A percentile compares a stretch with the other conserved stretches of the same genome.
These are phyloP conservation scores for Fistularia commersonii DNA, from an alignment of 2,797 vertebrate genomes.

Conservation along the genomic window DNA sequence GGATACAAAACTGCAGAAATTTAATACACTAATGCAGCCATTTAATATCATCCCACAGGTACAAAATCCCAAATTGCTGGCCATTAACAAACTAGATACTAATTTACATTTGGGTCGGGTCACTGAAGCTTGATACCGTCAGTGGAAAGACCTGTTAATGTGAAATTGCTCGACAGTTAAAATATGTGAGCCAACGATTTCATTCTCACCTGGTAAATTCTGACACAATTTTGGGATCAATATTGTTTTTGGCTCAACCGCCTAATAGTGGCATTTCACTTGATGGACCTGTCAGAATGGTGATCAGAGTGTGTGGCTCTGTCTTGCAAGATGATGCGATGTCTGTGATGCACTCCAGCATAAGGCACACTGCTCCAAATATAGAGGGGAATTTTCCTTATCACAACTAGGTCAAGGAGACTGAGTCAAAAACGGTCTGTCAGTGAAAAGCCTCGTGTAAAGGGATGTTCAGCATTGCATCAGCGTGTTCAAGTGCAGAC, in stretches of 20 bases:
- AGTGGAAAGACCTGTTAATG: slow-evolving; percentile 14
- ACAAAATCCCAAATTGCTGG: slow-evolving; percentile 21
- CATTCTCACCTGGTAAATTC: neutral
- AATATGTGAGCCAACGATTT: slow-evolving; percentile 6
- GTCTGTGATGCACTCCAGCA: slow-evolving; percentile 5
- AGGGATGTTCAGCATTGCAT: slow-evolving; percentile 21
- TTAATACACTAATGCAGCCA: slow-evolving; percentile 9
- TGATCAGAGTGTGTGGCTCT: slow-evolving; percentile 28
- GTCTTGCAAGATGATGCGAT: slow-evolving; percentile 10
- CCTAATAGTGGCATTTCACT: neutral
- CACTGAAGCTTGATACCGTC: slow-evolving; percentile 18
- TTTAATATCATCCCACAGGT: slow-evolving; percentile 4
- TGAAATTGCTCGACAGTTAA: neutral
- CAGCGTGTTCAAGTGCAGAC: slow-evolving; percentile 8
- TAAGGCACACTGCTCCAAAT: slow-evolving; percentile 41
- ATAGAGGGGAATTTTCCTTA: slow-evolving; percentile 42
- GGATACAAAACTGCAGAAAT: neutral
- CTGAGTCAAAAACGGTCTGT: slow-evolving; percentile 19
- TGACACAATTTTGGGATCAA: too few species aligned
- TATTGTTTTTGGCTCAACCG: neutral
- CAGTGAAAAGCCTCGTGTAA: slow-evolving; percentile 15
- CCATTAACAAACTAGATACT: slow-evolving; percentile 21
- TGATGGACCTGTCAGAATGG: slow-evolving; percentile 21
- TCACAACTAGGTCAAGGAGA: slow-evolving; percentile 56
- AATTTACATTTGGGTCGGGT: slow-evolving; percentile 25